phyloP scores from a whole-genome alignment of 2,113 vertebrate species.

The Chionomys nivalis region DNA sequence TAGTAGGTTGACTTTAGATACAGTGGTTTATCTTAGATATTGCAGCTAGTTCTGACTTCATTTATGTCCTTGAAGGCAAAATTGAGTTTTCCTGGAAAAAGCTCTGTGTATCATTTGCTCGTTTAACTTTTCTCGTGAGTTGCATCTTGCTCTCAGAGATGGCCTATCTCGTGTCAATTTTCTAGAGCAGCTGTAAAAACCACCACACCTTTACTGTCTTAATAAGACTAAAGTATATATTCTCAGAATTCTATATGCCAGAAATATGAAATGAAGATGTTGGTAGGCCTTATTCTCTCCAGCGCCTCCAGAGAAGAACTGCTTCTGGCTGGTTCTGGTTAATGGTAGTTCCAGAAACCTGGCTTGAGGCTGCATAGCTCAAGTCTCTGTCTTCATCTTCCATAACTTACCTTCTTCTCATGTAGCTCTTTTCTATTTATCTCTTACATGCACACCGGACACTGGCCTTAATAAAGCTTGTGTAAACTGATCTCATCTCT shows the following conservation, averaged over 20 bases:
- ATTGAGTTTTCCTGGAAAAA: neutral
- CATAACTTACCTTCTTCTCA: neutral
- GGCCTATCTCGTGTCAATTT: neutral
- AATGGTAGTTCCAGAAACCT: neutral
- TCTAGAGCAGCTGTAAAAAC: neutral
- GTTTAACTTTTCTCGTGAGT: neutral
- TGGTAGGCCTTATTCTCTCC: neutral
- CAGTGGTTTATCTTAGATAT: neutral
- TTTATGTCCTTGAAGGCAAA: neutral
- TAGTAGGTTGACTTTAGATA: neutral
- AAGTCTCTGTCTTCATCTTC: neutral
- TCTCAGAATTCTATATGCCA: neutral
- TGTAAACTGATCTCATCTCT: neutral
- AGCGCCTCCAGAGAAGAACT: fast-evolving
- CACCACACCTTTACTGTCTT: neutral
- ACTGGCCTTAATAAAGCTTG: neutral
- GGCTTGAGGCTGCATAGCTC: neutral
- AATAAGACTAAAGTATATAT: neutral
- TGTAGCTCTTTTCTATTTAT: neutral
- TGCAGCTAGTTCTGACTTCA: neutral
- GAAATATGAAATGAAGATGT: neutral
- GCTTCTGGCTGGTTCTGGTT: neutral
- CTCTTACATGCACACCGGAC: neutral
- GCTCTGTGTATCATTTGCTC: fast-evolving
- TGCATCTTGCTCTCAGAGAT: neutral